phyloP scores from a whole-genome alignment of 2,888 invertebrate genomes.

The Sarcophaga caerulescens region DNA sequence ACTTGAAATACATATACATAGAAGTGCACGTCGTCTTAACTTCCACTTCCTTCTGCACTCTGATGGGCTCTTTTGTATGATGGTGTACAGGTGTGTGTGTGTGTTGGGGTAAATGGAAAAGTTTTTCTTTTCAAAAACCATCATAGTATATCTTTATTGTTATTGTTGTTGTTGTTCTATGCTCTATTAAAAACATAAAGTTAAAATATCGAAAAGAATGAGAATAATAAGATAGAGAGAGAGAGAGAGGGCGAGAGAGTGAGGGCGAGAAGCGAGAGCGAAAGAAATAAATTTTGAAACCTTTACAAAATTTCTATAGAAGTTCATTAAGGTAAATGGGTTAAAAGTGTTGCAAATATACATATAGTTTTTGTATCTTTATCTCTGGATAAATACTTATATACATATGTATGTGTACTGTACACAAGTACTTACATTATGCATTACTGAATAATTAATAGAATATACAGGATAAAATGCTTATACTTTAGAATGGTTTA shows the following conservation, averaged over 20 bases:
- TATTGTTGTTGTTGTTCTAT: neutral
- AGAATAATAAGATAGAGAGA: neutral
- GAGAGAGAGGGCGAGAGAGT: neutral
- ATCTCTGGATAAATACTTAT: neutral
- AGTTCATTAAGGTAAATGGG: constrained; percentile 66
- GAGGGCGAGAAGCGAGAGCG: neutral
- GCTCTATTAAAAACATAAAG: constrained; percentile 32
- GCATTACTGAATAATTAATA: constrained; percentile 47
- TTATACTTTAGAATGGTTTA: constrained; percentile 34
- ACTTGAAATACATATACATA: neutral
- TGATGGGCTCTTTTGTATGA: too few relatives aligned
- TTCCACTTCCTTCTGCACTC: neutral
- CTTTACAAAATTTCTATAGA: constrained; percentile 57
- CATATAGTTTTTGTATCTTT: neutral
- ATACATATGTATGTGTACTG: neutral
- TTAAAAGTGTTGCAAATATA: constrained; percentile 45
- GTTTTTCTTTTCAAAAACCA: constrained; percentile 47
- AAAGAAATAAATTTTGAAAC: constrained; percentile 49
- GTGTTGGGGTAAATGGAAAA: constrained; percentile 23
- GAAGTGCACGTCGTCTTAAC: neutral
- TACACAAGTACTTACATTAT: constrained; percentile 21
- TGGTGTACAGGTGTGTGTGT: neutral
- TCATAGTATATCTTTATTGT: constrained; percentile 6
- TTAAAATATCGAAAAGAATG: constrained; percentile 44
- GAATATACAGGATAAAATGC: constrained; percentile 13